These are phyloP conservation scores for Rhynchopsitta pachyrhyncha DNA, from an alignment of 2,113 vertebrate genomes.

Conservation along the genomic window DNA sequence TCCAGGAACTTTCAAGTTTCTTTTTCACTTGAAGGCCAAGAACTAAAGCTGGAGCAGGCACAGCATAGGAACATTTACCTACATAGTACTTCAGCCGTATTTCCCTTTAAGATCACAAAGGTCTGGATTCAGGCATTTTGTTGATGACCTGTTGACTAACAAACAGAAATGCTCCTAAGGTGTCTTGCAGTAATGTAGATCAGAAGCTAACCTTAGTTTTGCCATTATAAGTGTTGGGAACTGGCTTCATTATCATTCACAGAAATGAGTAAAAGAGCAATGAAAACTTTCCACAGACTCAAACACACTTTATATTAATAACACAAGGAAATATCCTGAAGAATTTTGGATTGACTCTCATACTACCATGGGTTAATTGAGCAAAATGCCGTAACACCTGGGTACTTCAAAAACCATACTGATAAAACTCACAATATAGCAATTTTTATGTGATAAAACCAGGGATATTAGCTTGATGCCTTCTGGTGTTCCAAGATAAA, in stretches of 20 bases:
- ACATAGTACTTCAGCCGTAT: neutral
- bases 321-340: neutral
- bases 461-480: slow-evolving; percentile 8
- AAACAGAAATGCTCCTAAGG: neutral
- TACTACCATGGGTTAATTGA: neutral
- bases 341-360: neutral
- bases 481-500: slow-evolving; percentile 45
- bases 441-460: slow-evolving; percentile 15
- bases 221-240: neutral
- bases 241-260: neutral
- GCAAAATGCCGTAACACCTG: neutral
- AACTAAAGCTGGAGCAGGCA: neutral
- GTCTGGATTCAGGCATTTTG: neutral
- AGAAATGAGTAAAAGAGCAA: neutral
- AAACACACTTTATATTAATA: neutral
- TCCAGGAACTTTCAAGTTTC: neutral
- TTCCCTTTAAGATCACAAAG: neutral
- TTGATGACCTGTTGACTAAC: neutral
- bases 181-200: neutral
- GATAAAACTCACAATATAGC: neutral
- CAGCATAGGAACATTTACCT: neutral
- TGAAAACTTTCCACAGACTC: neutral
- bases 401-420: neutral
- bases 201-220: neutral
- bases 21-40: neutral